phyloP scores from a whole-genome alignment of 2,797 vertebrate genomes.

The Poecilia gillii region DNA sequence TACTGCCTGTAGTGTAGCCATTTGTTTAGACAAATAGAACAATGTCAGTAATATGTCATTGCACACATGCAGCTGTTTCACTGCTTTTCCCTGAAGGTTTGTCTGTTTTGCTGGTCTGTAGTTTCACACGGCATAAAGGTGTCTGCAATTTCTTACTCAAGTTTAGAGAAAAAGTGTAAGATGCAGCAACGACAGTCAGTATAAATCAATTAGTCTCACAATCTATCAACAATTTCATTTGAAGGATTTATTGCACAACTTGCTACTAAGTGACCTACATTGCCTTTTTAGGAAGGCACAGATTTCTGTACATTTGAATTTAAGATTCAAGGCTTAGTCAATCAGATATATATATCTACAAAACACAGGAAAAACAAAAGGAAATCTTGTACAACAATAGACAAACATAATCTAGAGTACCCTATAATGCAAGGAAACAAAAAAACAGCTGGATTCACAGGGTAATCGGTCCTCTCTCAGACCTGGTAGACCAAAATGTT shows the following conservation, averaged over 20 bases:
- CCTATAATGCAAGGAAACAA: background rate
- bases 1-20: background rate
- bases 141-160: background rate
- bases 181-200: background rate
- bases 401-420: background rate
- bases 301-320: background rate
- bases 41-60: constrained; percentile 35
- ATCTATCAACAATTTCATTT: background rate
- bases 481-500: background rate
- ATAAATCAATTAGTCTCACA: background rate
- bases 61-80: constrained; percentile 15
- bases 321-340: background rate
- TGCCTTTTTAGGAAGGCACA: background rate
- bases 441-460: background rate
- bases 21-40: constrained; percentile 33
- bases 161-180: background rate
- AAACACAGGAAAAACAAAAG: background rate
- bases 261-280: background rate
- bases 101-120: background rate
- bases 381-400: background rate
- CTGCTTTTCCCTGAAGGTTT: background rate
- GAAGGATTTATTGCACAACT: background rate
- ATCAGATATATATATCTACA: too few relatives aligned
- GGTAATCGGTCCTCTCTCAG: background rate
- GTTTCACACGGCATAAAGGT: background rate